Conservation (phyloP, 2,113 vertebrate species). For the Trachemys scripta region DNA sequence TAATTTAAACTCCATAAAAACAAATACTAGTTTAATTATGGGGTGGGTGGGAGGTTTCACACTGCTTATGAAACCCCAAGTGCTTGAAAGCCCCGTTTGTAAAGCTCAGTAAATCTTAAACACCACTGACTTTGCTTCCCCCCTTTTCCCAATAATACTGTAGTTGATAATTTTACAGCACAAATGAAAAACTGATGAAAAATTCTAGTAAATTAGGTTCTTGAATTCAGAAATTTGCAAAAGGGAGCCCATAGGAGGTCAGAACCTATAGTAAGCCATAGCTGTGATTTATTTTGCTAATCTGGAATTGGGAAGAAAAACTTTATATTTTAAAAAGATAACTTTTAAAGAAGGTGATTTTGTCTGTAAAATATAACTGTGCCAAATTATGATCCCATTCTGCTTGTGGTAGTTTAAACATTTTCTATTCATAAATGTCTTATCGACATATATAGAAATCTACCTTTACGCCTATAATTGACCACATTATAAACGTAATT, state of each 20-base stretch:
- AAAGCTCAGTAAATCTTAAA: conserved; percentile 66
- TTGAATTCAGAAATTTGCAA: conserved; percentile 31
- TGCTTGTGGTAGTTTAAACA: background rate
- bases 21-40: conserved; percentile 76
- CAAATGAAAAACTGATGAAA: conserved; percentile 66
- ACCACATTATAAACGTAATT: background rate
- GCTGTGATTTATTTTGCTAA: background rate
- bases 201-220: conserved; percentile 39
- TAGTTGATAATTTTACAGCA: conserved; percentile 68
- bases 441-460: background rate
- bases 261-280: background rate
- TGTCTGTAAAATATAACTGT: background rate
- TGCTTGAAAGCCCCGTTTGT: conserved; percentile 69
- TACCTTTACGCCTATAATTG: background rate
- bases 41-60: conserved; percentile 67
- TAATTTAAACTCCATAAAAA: conserved; percentile 74
- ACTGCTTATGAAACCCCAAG: conserved; percentile 69
- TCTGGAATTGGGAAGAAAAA: background rate
- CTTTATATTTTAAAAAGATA: background rate
- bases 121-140: conserved; percentile 49
- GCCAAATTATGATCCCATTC: rapidly evolving
- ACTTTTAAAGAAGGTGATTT: background rate
- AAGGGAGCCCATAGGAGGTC: background rate
- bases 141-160: conserved; percentile 59
- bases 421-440: background rate